These are phyloP conservation scores for Asteroscopus sphinx DNA, from an alignment of 2,888 invertebrate genomes.

Conservation along the genomic window DNA sequence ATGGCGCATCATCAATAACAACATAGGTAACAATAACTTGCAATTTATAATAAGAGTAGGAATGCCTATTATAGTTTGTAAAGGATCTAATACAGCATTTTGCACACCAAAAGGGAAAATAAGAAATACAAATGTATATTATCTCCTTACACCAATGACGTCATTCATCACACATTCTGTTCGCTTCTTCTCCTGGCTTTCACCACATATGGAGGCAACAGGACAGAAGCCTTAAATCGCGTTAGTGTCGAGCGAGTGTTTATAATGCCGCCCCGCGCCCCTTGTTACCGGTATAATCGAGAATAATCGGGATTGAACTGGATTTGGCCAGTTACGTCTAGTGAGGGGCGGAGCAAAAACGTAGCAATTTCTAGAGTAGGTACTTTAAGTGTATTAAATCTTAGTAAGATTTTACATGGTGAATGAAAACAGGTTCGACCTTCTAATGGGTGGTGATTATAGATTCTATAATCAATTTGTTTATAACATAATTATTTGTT, in stretches of 20 bases:
- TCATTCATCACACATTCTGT: background rate
- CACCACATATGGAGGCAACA: conserved; percentile 57
- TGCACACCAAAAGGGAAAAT: background rate
- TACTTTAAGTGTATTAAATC: too few species aligned
- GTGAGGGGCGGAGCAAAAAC: conserved; percentile 38
- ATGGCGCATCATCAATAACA: too few species aligned
- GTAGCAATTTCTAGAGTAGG: conserved; percentile 21
- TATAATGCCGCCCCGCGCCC: conserved; percentile 70
- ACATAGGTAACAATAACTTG: too few species aligned
- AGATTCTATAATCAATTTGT: too few species aligned
- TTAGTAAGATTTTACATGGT: too few species aligned
- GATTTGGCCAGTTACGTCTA: conserved; percentile 50
- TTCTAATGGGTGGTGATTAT: too few species aligned
- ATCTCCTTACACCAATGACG: background rate
- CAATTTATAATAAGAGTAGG: too few species aligned
- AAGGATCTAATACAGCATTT: too few species aligned
- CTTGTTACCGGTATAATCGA: conserved; percentile 70
- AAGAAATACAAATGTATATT: background rate
- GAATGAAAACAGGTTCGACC: too few species aligned
- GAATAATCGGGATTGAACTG: conserved; percentile 64
- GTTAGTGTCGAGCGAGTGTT: conserved; percentile 84
- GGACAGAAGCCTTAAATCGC: conserved; percentile 79
- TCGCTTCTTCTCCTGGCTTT: conserved; percentile 26
- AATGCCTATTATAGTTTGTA: too few species aligned
- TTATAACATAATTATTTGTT: too few species aligned